Base-by-base conservation (phyloP, 2,888 invertebrate genomes). In the Folsomia manolachei region DNA sequence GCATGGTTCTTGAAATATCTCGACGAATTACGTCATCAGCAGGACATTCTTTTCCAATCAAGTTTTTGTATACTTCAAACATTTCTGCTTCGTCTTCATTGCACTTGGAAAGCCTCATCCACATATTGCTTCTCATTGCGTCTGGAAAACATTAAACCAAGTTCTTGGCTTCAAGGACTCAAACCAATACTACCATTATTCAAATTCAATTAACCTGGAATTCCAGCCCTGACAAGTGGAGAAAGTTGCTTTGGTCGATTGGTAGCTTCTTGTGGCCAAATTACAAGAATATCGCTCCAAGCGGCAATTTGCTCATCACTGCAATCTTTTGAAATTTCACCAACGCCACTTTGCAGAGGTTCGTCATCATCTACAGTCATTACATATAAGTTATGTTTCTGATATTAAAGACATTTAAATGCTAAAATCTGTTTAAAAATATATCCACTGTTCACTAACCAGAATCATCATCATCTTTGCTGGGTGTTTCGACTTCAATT, bases 1-100 rank as follows among this genome's bases (percentile, higher is more conserved):
- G 98, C 86, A 98, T 99, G 39, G 99, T 99, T 80, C 99, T 89
- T 79, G 97, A 95, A 78, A 99, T 97, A 85, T 99, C 99, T 70
- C 98, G 88, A 82, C 93, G 90, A 82, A 99, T 99, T 73, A 97
- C 94, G 81, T 93, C 91, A 83, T 99, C 99, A 84, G 93, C 95
- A 68, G 91, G 90, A 81, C 96, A 96, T 80, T 97, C 97, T 94
- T 96, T 95, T 78, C 94, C 94, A 74, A 98, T 93, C 63, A 98
- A 89, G 63, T 92, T 89, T 82, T 95, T 88, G 84, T 98, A 99
- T 18, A 91, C 92, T 82, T 98, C 96, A 88, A 95, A 91, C 84
- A 97, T 90, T 79, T 90, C 89, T 73, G 89, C 88, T 82, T 91
- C 90, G 83, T 91, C 91, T n/a, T n/a, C n/a, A 81, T 93, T 92